phyloP scores from a whole-genome alignment of 2,888 invertebrate species.

The Cancer borealis region DNA sequence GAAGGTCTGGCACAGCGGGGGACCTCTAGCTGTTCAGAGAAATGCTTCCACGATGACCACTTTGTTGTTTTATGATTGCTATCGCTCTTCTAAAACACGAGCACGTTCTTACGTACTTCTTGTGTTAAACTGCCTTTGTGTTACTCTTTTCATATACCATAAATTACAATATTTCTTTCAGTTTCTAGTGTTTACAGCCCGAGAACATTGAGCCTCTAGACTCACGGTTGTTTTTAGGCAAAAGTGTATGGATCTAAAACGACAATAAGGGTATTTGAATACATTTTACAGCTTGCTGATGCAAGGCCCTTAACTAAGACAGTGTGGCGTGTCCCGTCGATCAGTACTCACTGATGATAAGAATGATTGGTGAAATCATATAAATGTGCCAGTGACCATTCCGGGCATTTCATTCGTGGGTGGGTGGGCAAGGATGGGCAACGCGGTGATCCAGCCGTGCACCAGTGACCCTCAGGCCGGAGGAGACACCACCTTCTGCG shows the following conservation, averaged over 20 bases:
- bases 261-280: neutral
- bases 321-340: neutral
- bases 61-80: neutral
- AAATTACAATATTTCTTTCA: neutral
- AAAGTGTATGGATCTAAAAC: neutral
- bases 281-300: neutral
- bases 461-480: slow-evolving; percentile 51
- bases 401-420: neutral
- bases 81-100: neutral
- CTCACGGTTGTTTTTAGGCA: neutral
- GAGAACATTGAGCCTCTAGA: neutral
- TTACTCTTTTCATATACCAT: neutral
- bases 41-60: neutral
- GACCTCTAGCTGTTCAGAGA: neutral
- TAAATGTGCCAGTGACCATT: neutral
- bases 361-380: neutral
- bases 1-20: neutral
- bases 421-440: slow-evolving; percentile 52
- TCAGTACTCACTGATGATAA: neutral
- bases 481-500: slow-evolving; percentile 51
- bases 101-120: neutral
- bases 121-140: neutral
- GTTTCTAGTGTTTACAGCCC: neutral
- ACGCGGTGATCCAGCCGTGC: slow-evolving; percentile 64
- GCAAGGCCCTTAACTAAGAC: neutral